Conservation (phyloP, 2,888 invertebrate genomes). For the Lasioglossum oenotherae region DNA sequence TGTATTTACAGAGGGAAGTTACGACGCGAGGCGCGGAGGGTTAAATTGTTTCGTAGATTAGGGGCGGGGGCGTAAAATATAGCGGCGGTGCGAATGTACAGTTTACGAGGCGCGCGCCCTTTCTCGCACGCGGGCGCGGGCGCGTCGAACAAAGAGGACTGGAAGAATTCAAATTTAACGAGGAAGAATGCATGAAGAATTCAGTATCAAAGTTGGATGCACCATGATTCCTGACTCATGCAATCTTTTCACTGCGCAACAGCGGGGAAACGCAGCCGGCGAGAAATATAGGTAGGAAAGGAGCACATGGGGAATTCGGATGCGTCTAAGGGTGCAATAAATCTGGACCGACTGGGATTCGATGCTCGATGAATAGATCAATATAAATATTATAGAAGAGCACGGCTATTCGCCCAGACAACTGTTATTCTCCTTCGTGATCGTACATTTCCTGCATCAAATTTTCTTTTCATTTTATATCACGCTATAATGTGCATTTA, state of each 20-base stretch:
- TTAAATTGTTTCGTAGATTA: constrained; percentile 33
- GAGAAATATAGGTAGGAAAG: constrained; percentile 33
- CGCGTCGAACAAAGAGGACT: constrained; percentile 46
- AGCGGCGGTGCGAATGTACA: constrained; percentile 27
- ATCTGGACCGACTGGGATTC: constrained; percentile 19
- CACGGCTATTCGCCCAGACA: constrained; percentile 4
- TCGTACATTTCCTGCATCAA: neutral
- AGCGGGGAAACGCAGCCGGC: neutral
- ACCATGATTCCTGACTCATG: constrained; percentile 57
- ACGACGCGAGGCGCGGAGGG: neutral
- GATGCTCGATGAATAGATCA: constrained; percentile 8
- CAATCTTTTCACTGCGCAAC: constrained; percentile 55
- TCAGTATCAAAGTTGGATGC: constrained; percentile 63
- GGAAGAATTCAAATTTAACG: constrained; percentile 65
- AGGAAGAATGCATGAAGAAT: constrained; percentile 61
- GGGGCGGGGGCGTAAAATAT: constrained; percentile 6
- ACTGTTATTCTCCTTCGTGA: neutral
- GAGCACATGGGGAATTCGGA: constrained; percentile 37
- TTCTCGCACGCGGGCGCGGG: neutral
- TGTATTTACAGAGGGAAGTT: constrained; percentile 1
- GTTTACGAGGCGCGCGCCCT: constrained; percentile 3
- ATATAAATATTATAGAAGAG: constrained; percentile 10
- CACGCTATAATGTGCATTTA: neutral
- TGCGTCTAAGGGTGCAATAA: constrained; percentile 44
- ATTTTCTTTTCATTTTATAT: neutral